Conservation (phyloP, 2,888 invertebrate species). For the Lamellibrachia satsuma region DNA sequence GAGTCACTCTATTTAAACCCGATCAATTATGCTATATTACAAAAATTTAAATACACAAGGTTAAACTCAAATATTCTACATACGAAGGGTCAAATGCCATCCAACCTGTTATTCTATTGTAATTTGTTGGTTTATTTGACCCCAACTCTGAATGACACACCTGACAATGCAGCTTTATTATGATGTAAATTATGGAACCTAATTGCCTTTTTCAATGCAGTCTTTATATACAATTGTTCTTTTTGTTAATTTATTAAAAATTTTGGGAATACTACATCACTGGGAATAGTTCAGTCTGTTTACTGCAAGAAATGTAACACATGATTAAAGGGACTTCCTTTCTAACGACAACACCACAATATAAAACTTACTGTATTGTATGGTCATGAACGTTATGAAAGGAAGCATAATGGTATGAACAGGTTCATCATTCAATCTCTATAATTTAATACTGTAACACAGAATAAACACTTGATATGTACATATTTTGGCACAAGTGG, state of each 20-base stretch:
- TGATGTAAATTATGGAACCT: background rate
- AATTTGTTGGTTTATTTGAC: background rate
- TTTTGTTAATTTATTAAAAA: background rate
- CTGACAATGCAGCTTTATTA: background rate
- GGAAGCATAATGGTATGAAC: background rate
- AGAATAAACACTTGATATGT: constrained; percentile 11
- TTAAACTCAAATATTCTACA: background rate
- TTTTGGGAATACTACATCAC: background rate
- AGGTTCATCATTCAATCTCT: background rate
- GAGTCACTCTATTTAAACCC: background rate
- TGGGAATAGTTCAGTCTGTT: background rate
- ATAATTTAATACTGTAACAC: constrained; percentile 3
- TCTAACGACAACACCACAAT: background rate
- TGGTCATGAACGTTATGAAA: background rate
- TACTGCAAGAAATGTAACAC: background rate
- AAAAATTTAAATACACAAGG: background rate
- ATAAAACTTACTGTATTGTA: background rate
- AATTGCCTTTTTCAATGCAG: background rate
- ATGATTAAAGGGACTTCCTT: background rate
- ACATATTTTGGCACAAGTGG: constrained; percentile 13
- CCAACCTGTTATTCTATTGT: background rate
- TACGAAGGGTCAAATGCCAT: background rate
- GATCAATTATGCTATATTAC: background rate
- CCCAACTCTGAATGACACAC: background rate
- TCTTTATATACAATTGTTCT: background rate